Evolutionary conservation across 2,888 invertebrate species (phyloP), one percentile per base, ranked within the genome.

Genomic region (Cepaea hortensis): DNA sequence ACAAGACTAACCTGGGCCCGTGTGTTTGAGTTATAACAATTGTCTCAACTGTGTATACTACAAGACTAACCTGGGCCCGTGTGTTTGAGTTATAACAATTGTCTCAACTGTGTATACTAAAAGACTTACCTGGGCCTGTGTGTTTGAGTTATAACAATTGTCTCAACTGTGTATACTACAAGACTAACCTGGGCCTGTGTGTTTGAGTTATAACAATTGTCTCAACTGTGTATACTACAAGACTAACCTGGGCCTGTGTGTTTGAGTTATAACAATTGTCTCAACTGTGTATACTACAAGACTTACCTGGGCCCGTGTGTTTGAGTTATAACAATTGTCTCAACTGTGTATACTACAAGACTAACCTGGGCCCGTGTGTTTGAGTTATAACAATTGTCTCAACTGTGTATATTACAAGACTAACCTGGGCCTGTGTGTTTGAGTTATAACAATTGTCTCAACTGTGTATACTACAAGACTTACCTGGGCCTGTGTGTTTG

Each of bases 361-460:
- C 88, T 88, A 89, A 95, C 95, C 95, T 90, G 94, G 92, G 46
- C 93, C 97, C 0, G 97, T 97, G 94, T 99, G 98, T 91, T 97
- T 97, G 50, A 99, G 94, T 79, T 35, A 0, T 35, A 1, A 35
- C 35, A 35, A 35, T 35, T 35, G 35, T 35, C 35, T 35, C 35
- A 35, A 35, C 35, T 35, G 35, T 1, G 96, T 96, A 93, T 68
- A 0, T 0, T 4, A 6, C 68, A n/a, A 20, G 13, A 79, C 89
- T 88, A 89, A 95, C 95, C 95, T 90, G 95, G 92, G 46, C 93
- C 97, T 0, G 97, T 97, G 94, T 99, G 98, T 91, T 97, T 97
- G 48, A 99, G 94, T 79, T n/a, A n/a, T n/a, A n/a, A n/a, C n/a
- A n/a, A n/a, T n/a, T n/a, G n/a, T n/a, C n/a, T n/a, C n/a, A n/a